Conservation (phyloP, 2,888 invertebrate species). For the Sinotaia quadrata region DNA sequence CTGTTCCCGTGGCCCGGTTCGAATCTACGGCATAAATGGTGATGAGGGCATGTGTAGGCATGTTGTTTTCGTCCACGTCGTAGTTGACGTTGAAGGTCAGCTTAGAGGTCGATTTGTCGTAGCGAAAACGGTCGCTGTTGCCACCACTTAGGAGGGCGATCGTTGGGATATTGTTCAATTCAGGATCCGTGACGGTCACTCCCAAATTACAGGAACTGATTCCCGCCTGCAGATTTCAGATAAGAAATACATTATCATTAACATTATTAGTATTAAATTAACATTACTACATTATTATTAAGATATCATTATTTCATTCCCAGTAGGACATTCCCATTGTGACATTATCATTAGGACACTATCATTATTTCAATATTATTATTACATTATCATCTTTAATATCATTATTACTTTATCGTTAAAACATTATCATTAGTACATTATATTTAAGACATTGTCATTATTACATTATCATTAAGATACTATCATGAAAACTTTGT, state of each 20-base stretch:
- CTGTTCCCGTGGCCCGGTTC: conserved; percentile 25
- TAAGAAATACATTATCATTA: not conserved
- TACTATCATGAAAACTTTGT: too few relatives aligned
- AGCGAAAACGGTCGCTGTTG: conserved; percentile 40
- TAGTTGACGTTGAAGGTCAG: conserved; percentile 41
- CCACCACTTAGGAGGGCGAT: conserved; percentile 32
- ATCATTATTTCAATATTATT: too few relatives aligned
- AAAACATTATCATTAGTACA: too few relatives aligned
- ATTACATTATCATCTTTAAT: too few relatives aligned
- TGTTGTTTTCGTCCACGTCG: conserved; percentile 36
- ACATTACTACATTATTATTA: too few relatives aligned
- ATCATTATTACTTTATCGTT: too few relatives aligned
- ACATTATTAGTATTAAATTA: too few relatives aligned
- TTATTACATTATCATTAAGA: too few relatives aligned
- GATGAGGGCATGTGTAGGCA: conserved; percentile 31
- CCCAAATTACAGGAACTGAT: conserved; percentile 37
- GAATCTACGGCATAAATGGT: conserved; percentile 36
- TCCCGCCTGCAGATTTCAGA: conserved; percentile 25
- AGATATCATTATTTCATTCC: too few relatives aligned
- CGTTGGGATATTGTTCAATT: conserved; percentile 28
- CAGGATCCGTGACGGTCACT: conserved; percentile 37
- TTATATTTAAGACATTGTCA: too few relatives aligned
- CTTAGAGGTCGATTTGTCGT: conserved; percentile 26
- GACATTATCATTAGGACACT: too few relatives aligned
- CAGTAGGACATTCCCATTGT: too few relatives aligned